Evolutionary conservation across 2,888 invertebrate species (phyloP).

Genomic region (Philopedon plagiatum): DNA sequence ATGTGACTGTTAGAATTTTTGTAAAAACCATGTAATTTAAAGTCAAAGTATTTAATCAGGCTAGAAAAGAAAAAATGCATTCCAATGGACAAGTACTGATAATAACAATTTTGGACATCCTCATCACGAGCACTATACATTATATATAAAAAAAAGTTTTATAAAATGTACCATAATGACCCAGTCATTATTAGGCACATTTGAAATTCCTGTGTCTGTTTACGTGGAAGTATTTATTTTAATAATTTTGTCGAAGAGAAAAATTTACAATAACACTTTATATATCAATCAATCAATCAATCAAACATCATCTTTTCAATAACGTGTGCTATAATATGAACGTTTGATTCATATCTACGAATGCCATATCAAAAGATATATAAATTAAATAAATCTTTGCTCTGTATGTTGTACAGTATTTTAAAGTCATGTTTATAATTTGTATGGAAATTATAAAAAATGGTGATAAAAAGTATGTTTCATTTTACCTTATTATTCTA

Average conservation of each 20-base stretch:
- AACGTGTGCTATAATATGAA: conserved; percentile 66
- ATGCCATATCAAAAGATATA: conserved; percentile 68
- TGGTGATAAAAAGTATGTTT: conserved; percentile 23
- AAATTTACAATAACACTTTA: conserved; percentile 1
- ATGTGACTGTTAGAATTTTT: no score
- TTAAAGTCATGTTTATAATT: conserved; percentile 86
- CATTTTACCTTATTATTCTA: conserved; percentile 29
- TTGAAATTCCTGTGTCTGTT: neutral
- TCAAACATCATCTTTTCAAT: conserved; percentile 22
- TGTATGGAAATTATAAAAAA: conserved; percentile 82
- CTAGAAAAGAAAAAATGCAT: no score
- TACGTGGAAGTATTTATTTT: neutral
- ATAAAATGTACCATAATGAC: no score
- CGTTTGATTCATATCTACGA: conserved; percentile 68
- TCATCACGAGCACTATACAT: no score
- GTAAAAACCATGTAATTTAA: no score
- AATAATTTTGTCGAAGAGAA: neutral
- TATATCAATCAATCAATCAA: conserved; percentile 9
- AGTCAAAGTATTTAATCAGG: no score
- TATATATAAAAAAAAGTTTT: no score
- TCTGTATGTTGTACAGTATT: conserved; percentile 81
- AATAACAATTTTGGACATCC: no score
- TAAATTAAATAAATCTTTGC: conserved; percentile 66
- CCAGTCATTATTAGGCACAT: no score
- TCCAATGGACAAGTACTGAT: no score